Conservation (phyloP, 1,140 invertebrate species). For the Carcinoscorpius rotundicauda region DNA sequence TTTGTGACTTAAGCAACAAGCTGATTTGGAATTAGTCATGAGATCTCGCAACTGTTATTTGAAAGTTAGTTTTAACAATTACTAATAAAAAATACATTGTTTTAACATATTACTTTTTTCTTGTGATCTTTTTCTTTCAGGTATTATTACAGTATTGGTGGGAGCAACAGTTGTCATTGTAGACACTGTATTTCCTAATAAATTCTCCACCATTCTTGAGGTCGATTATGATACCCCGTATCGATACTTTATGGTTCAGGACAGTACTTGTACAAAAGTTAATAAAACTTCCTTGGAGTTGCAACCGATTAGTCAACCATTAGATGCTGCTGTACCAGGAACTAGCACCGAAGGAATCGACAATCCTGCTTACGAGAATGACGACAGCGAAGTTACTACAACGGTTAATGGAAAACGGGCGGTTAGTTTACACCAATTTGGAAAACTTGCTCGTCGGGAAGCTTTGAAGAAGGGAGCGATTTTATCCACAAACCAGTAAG, state of each 20-base stretch:
- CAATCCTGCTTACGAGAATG: conserved; percentile 11
- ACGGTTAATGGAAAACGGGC: conserved; percentile 23
- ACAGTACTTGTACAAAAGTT: too few relatives aligned
- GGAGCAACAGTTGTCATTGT: conserved; percentile 64
- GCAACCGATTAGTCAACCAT: too few relatives aligned
- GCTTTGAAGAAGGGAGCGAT: conserved; percentile 5
- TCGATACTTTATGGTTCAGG: conserved; percentile 4
- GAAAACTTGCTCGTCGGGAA: conserved; percentile 21
- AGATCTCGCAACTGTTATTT: too few relatives aligned
- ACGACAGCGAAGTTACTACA: conserved; percentile 14
- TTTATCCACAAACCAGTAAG: not conserved
- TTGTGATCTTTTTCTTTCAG: conserved; percentile 38
- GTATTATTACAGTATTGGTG: conserved; percentile 54
- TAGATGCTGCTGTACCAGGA: too few relatives aligned
- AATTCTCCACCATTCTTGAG: conserved; percentile 82
- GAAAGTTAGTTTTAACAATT: too few relatives aligned
- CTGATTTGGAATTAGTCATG: too few relatives aligned
- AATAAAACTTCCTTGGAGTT: too few relatives aligned
- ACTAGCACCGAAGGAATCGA: not conserved
- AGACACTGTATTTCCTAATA: conserved; percentile 75
- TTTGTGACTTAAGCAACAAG: too few relatives aligned
- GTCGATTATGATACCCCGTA: conserved; percentile 89
- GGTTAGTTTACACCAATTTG: conserved; percentile 22
- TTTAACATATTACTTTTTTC: too few relatives aligned
- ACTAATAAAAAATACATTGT: too few relatives aligned